phyloP scores from a whole-genome alignment of 2,113 vertebrate genomes.

The Mellivora capensis region DNA sequence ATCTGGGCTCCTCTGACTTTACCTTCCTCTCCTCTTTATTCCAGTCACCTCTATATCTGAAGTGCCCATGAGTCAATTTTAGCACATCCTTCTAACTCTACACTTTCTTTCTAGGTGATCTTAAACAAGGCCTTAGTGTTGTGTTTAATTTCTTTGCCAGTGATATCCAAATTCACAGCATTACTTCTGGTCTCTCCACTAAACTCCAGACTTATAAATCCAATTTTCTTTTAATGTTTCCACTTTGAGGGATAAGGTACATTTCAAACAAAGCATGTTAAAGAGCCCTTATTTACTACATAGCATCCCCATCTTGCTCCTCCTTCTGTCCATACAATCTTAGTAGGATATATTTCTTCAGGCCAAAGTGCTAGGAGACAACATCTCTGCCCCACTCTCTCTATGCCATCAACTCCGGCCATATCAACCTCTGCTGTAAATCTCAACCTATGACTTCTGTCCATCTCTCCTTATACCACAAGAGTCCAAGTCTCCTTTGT shows the following conservation, averaged over 20 bases:
- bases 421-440: neutral
- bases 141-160: neutral
- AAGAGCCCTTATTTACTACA: neutral
- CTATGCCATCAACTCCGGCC: neutral
- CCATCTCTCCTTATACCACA: neutral
- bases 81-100: neutral
- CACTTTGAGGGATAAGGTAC: neutral
- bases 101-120: neutral
- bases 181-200: neutral
- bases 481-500: neutral
- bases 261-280: neutral
- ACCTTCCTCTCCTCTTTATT: neutral
- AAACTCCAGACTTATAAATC: neutral
- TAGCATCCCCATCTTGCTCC: neutral
- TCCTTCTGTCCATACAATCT: neutral
- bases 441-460: neutral
- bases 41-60: neutral
- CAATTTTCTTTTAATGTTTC: neutral
- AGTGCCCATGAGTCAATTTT: neutral
- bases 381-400: neutral
- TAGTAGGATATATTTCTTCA: neutral
- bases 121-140: neutral
- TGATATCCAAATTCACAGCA: neutral
- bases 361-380: neutral
- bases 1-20: neutral